Evolutionary conservation across 2,113 vertebrate genomes (phyloP), one percentile per base, ranked within the genome.

Genomic region (Oryzias javanicus): DNA sequence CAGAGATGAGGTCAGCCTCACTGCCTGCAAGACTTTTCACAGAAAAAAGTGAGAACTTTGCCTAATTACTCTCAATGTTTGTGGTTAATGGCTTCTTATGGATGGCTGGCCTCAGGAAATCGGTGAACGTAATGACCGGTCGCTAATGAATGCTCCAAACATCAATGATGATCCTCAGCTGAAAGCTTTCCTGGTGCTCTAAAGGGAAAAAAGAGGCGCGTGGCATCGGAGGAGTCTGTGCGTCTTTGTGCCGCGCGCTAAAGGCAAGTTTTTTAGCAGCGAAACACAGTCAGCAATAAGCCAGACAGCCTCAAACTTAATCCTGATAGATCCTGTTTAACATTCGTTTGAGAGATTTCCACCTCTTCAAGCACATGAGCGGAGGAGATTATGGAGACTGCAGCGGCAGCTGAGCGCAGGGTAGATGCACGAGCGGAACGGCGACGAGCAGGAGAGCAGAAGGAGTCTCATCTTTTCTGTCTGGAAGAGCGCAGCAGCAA

Each of bases 301-400:
- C 78, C 76, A 80, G 79, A 83, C 74, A 65, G 73, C 81, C 64
- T 86, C 54, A 82, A 81, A 72, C 60, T 68, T 91, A 91, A 91
- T 90, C 86, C 87, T 76, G 52, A 88, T 64, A 88, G 81, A 91
- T 87, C 81, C 87, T 85, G 85, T 88, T 90, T 87, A 83, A 82
- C 82, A 88, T 90, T 84, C 49, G 67, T 73, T 55, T 54, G 60
- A 85, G 78, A 80, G 78, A 86, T 68, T 80, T 85, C 84, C 67
- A 79, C 65, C 79, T 85, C 85, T 84, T 89, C 81, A 84, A 87
- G 87, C 78, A 82, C 71, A 78, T 81, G 72, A 62, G 79, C 64
- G 60, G 72, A 27, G 72, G 64, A 79, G 76, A 82, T 87, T 85
- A 87, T 42, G 54, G 41, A 64, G 72, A 74, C 79, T 80, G 61